Base-by-base conservation (phyloP, 2,888 invertebrate species). In the Heliconius hortense region DNA sequence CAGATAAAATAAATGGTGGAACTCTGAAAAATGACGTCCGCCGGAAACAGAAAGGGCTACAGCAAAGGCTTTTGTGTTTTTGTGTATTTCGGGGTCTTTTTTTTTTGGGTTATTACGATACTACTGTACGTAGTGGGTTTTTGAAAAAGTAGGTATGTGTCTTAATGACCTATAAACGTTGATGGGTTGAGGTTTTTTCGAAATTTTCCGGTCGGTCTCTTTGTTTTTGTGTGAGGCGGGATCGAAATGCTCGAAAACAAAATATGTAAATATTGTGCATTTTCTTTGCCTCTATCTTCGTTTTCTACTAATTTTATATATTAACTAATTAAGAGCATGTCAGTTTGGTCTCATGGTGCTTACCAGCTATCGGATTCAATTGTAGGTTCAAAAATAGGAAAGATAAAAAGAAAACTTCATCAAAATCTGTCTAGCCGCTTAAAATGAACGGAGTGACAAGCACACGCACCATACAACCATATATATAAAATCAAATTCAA, bases 1-100 rank as follows among this genome's bases (percentile, higher is more conserved):
- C 91, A 91, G 93, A 94, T 94, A 94, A 94, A 93, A 93, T 92
- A 93, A 93, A 93, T 93, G 93, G 92, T 89, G 90, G 86, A 88
- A 85, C 89, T 83, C 90, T 94, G 93, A 93, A 93, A 94, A 93
- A 94, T 93, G 93, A 93, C 90, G 92, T 87, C 89, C 90, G 85
- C 80, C 89, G 87, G 92, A 92, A 90, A 88, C 88, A 85, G 85
- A 88, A 89, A 89, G 90, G 90, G 91, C 89, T 89, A 81, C 84
- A 91, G 90, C 90, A 89, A 87, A 87, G 84, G 85, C 84, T 83
- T 84, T 60, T 82, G 82, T 81, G 79, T 80, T 84, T 84, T 82
- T 83, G 82, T 83, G 72, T 67, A 72, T 76, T 79, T 79, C 69
- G 75, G 66, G 0, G 63, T 62, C 71, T 73, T 75, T 72, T 75